Percentiles rank a stretch among this genome's conserved stretches.
Conservation (phyloP, 2,797 vertebrate genomes). For the Danio choprae region DNA sequence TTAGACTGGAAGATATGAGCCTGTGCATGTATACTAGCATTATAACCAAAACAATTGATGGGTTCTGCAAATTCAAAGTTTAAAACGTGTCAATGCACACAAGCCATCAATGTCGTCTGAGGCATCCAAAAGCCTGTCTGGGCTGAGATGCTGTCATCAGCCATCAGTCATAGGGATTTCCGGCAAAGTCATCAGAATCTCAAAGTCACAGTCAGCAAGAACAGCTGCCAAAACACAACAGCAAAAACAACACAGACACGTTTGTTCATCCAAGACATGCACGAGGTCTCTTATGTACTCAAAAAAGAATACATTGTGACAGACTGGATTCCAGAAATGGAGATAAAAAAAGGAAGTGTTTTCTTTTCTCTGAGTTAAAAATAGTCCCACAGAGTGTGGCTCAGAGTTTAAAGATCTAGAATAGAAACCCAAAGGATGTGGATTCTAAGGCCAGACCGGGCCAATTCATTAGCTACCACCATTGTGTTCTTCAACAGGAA, state of each 20-base stretch:
- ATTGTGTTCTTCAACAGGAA: not conserved
- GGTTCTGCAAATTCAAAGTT: not conserved
- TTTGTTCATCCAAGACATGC: slow-evolving; percentile 3
- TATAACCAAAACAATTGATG: slow-evolving; percentile 14
- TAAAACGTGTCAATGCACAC: not conserved
- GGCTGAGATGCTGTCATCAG: slow-evolving; percentile 42
- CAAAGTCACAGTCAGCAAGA: slow-evolving; percentile 40
- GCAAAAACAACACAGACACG: not conserved
- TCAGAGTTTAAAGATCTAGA: slow-evolving; percentile 5
- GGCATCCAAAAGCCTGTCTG: slow-evolving; percentile 13
- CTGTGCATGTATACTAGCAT: not conserved
- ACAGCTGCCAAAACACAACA: slow-evolving; percentile 12
- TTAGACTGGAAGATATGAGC: not conserved
- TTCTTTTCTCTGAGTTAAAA: not conserved
- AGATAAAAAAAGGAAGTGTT: not conserved
- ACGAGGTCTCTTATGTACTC: not conserved
- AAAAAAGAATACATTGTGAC: not conserved
- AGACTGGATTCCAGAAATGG: not conserved
- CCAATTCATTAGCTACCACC: slow-evolving; percentile 1
- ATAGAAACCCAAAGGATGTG: slow-evolving; percentile 14
- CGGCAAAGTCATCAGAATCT: slow-evolving; percentile 29
- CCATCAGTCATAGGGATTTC: slow-evolving; percentile 18
- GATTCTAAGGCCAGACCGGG: slow-evolving; percentile 18
- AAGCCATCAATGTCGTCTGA: not conserved
- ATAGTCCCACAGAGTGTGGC: not conserved